Base-by-base conservation (phyloP, 1,140 invertebrate genomes). In the Pseudomyrmex dendroicus region DNA sequence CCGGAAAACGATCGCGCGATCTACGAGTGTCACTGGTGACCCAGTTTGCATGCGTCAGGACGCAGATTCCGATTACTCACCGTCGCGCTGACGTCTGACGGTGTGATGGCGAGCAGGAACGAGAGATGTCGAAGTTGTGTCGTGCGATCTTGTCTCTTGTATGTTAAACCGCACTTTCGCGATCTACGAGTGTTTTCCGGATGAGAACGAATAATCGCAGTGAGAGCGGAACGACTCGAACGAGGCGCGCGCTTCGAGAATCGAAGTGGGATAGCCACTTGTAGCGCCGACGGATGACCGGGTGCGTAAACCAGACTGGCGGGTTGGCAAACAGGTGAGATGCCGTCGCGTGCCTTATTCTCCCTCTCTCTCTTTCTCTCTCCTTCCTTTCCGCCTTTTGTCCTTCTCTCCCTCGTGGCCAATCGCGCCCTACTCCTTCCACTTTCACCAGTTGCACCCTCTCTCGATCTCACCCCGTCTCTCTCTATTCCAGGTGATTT, bases 261-360 rank as follows among this genome's bases (percentile, higher is more conserved):
- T 85, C 54, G 54, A 70, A 80, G 72, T 61, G 70, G 64, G 76
- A 90, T 85, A 88, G 59, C 90, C 90, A 89, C 90, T 91, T 91
- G 90, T 91, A 90, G 89, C 84, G 85, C 84, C 83, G 80, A 84
- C 85, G 85, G 86, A 89, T 91, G 89, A 90, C 88, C 86, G 90
- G 85, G 85, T 87, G 90, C 90, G 89, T 91, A 87, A 90, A 91
- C 89, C 85, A 91, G 88, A 91, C 90, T 91, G 90, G 87, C 90
- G 87, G 83, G 73, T 86, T 84, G 88, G 87, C 86, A 91, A 90
- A 91, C 90, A 91, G 90, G 89, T 90, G 89, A 91, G 89, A 90
- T 83, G 88, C 84, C 88, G 87, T 91, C 89, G 90, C 87, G 89
- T 89, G 89, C 83, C 82, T 85, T 56, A 78, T 77, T 89, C 66